Evolutionary conservation across 2,888 invertebrate genomes (phyloP), one percentile per base, ranked within the genome.

Genomic region (Agrotis puta): DNA sequence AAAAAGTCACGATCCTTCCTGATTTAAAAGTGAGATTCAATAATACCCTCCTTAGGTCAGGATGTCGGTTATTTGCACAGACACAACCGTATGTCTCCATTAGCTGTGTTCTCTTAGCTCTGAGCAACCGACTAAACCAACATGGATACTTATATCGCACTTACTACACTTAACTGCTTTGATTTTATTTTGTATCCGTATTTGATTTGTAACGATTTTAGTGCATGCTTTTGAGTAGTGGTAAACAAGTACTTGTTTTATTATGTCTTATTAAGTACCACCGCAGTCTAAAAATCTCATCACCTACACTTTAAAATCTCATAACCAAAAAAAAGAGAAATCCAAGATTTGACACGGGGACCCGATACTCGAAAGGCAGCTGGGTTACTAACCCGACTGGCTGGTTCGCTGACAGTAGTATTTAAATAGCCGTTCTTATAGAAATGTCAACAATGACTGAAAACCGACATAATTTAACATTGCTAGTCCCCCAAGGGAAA

Each of bases 101-200:
- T 88, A 88, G 83, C 57, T 73, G 71, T 88, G 85, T 90, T 89
- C 89, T 88, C 87, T 88, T 87, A 87, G 75, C 79, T 69, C 71
- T 48, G 69, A 76, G 79, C 79, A 82, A 70, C 84, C 74, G 82
- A 74, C 82, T 81, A 78, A 65, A 75, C 77, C 87, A 88, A 89
- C 81, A 87, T 67, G 69, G 75, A 67, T 64, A 63, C 64, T 79
- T 68, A 61, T 65, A 66, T 79, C 47, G 57, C 61, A 72, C 67
- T 73, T 70, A 69, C 54, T 58, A 71, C 57, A 66, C 43, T 63
- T 69, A 58, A 64, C 58, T 74, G 70, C 64, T 58, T 77, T 54
- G 27, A 58, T 53, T 74, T 78, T 51, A 66, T 79, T 80, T 79
- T 74, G 3, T 65, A 73, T 39, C 39, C 51, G 24, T 67, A 61